These are phyloP conservation scores for Liparis tanakae DNA, from an alignment of 2,797 vertebrate species.

Conservation along the genomic window DNA sequence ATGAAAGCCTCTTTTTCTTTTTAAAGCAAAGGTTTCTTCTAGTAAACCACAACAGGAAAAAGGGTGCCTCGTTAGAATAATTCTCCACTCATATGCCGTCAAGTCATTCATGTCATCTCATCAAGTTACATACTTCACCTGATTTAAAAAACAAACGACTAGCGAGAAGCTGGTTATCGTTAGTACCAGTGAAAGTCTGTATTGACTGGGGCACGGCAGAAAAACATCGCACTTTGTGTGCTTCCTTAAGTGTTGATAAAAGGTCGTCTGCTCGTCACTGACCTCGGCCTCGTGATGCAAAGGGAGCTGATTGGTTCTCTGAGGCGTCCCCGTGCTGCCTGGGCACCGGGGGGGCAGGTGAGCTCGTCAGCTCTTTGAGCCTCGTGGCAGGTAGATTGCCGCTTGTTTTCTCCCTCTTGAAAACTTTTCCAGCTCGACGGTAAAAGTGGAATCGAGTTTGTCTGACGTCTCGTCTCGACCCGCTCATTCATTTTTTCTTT, in stretches of 20 bases:
- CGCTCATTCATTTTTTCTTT: neutral
- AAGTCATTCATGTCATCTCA: neutral
- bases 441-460: constrained; percentile 26
- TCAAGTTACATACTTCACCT: neutral
- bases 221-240: neutral
- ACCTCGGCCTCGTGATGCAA: neutral
- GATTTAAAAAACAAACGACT: neutral
- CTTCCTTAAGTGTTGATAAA: constrained; percentile 1
- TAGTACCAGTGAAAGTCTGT: neutral
- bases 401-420: constrained; percentile 12
- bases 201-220: neutral
- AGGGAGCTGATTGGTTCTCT: constrained; percentile 15
- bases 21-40: neutral
- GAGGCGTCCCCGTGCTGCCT: neutral
- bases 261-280: neutral
- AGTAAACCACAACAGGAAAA: neutral
- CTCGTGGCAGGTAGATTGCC: constrained; percentile 39
- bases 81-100: neutral
- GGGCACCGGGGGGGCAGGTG: constrained; percentile 9
- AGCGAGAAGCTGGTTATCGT: neutral
- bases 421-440: constrained; percentile 20
- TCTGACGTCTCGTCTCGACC: constrained; percentile 9
- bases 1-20: neutral
- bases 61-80: neutral
- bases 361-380: constrained; percentile 11